A percentile compares a stretch with the other conserved stretches of the same genome.
Evolutionary conservation across 2,113 vertebrate species (phyloP).

Genomic region (Chlamydotis undulata): DNA sequence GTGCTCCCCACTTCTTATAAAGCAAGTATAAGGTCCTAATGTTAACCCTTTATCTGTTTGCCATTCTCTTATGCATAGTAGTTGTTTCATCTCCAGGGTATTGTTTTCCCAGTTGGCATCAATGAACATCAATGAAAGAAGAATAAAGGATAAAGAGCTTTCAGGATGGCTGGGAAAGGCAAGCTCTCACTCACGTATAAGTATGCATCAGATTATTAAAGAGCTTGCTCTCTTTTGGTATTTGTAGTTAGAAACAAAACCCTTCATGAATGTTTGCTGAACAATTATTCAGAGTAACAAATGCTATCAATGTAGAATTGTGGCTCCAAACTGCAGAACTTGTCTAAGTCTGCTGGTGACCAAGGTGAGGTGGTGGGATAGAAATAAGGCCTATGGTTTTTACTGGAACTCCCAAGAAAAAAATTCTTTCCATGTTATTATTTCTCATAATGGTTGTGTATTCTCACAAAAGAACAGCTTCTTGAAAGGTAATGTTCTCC

Average conservation of each 20-base stretch:
- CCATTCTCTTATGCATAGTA: not conserved
- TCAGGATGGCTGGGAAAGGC: not conserved
- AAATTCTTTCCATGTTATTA: not conserved
- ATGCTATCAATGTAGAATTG: not conserved
- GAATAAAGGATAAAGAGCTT: not conserved
- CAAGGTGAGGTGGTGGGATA: not conserved
- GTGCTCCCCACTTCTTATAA: not conserved
- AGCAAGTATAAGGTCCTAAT: not conserved
- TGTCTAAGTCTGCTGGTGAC: not conserved
- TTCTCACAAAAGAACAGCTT: constrained; percentile 8
- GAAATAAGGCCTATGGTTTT: not conserved
- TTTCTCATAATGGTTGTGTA: not conserved
- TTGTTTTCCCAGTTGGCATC: not conserved
- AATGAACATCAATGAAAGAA: not conserved
- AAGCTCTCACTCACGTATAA: not conserved
- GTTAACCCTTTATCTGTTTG: not conserved
- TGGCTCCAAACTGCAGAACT: not conserved
- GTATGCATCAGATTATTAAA: not conserved
- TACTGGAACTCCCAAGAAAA: not conserved
- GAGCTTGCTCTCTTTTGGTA: not conserved
- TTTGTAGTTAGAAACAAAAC: not conserved
- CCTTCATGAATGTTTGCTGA: not conserved
- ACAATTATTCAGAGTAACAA: not conserved
- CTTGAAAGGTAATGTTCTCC: constrained; percentile 13
- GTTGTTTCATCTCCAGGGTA: not conserved